Base-by-base conservation (phyloP, 2,113 vertebrate genomes). In the Zapus hudsonius region DNA sequence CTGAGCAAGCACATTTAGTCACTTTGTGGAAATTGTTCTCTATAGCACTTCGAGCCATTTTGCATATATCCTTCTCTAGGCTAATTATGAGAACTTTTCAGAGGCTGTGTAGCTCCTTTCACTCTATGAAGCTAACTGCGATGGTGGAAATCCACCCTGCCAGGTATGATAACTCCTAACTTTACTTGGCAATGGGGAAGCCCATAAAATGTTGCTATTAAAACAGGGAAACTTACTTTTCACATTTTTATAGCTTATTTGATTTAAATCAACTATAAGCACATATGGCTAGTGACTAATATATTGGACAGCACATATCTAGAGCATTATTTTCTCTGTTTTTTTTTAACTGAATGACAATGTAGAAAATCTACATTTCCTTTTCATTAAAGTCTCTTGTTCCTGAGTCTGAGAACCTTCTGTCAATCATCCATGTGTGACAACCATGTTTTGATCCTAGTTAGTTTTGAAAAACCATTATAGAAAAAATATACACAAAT, bases 41-140 rank as follows among this genome's bases (percentile, higher is more conserved):
- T 69, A 42, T n/a, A 47, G 40, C 40, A 13, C 15, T 0, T 5
- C 6, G 4, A 2, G 82, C 74, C 20, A 0, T 19, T 0, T 19
- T n/a, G 1, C 69, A 89, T 12, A 0, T 57, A 80, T 70, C 85
- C 27, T 64, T 55, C 38, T 52, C 52, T 52, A 7, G 10, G 63
- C 8, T 9, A 12, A 76, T 36, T 5, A 38, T 44, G 83, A 81
- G 23, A 52, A 67, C 36, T 9, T 0, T 40, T 89, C 72, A n/a
- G 15, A 67, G 82, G n/a, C n/a, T 80, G 44, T 92, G 73, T 23
- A 89, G 27, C 1, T 29, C 63, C 1, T 8, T 3, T 11, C 3
- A 31, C 29, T 5, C 52, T n/a, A 16, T 0, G 57, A 25, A 31
- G 9, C 19, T 25, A 76, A 29, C 47, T 67, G 7, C 16, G 63